phyloP scores from a whole-genome alignment of 2,797 vertebrate species.

The Pelochelys cantorii region DNA sequence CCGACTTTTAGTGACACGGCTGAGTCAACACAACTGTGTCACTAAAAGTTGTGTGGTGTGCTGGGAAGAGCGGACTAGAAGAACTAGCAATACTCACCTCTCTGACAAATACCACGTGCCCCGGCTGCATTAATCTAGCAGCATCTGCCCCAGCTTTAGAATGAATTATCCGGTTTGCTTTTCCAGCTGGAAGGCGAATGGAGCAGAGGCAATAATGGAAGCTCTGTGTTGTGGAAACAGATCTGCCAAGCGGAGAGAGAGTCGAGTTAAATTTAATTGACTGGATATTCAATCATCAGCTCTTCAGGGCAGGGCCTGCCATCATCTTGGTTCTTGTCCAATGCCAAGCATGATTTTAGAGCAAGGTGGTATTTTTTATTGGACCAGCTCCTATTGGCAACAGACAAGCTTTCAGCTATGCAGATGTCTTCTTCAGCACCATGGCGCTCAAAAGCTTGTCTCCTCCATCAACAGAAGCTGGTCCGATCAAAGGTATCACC shows the following conservation, averaged over 20 bases:
- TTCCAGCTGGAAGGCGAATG: background rate
- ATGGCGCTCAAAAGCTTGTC: background rate
- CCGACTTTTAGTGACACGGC: no score
- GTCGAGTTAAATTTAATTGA: background rate
- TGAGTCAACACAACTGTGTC: no score
- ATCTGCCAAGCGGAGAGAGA: background rate
- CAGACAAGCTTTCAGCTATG: background rate
- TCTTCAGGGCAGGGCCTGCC: background rate
- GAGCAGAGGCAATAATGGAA: background rate
- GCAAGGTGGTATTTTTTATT: background rate
- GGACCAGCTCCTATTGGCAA: background rate
- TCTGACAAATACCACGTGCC: background rate
- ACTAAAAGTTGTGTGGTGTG: background rate
- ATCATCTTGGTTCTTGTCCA: background rate
- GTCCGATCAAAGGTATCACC: background rate
- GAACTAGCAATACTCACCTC: background rate
- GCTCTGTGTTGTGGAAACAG: background rate
- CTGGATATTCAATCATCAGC: background rate
- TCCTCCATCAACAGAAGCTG: background rate
- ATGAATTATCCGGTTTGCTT: background rate
- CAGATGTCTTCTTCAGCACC: background rate
- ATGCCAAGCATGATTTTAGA: background rate
- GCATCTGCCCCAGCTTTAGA: background rate
- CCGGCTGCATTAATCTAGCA: background rate
- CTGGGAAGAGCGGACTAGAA: background rate